Percentiles rank a stretch among this genome's conserved stretches.
phyloP scores from a whole-genome alignment of 2,888 invertebrate species.

The Agriotes lineatus region DNA sequence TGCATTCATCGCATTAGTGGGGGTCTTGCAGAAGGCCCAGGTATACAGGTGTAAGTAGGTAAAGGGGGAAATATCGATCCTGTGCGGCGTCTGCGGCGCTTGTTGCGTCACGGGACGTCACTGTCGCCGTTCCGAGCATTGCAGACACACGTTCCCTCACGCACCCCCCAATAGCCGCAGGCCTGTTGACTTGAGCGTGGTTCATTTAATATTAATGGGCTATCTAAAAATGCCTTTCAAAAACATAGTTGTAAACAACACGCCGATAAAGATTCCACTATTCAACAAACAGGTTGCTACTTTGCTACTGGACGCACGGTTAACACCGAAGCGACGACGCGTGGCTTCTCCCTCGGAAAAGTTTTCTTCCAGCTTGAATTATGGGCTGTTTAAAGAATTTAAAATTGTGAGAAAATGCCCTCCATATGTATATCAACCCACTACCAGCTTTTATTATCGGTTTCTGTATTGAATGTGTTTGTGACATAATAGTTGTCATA shows the following conservation, averaged over 20 bases:
- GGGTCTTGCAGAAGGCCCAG: slow-evolving; percentile 29
- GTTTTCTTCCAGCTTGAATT: no score
- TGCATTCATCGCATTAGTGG: slow-evolving; percentile 11
- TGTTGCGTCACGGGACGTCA: slow-evolving; percentile 55
- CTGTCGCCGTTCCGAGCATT: slow-evolving; percentile 42
- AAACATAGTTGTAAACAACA: slow-evolving; percentile 19
- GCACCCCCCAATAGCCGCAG: slow-evolving; percentile 38
- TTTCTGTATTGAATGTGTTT: no score
- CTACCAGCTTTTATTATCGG: no score
- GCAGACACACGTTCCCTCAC: slow-evolving; percentile 41
- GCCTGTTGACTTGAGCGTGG: slow-evolving; percentile 24
- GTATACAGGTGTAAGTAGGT: slow-evolving; percentile 46
- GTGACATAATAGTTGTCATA: no score
- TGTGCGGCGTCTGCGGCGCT: slow-evolving; percentile 52
- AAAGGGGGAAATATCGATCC: slow-evolving; percentile 50
- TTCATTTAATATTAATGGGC: slow-evolving; percentile 33
- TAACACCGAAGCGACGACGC: no score
- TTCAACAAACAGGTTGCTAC: neutral
- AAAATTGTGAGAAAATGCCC: no score
- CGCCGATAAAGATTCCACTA: neutral
- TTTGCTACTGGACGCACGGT: no score
- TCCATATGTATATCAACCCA: no score
- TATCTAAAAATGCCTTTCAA: slow-evolving; percentile 31
- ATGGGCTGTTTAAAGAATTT: no score
- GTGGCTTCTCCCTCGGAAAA: no score